Evolutionary conservation across 2,888 invertebrate genomes (phyloP), one percentile per base, ranked within the genome.

Genomic region (Linnaemya tessellans): DNA sequence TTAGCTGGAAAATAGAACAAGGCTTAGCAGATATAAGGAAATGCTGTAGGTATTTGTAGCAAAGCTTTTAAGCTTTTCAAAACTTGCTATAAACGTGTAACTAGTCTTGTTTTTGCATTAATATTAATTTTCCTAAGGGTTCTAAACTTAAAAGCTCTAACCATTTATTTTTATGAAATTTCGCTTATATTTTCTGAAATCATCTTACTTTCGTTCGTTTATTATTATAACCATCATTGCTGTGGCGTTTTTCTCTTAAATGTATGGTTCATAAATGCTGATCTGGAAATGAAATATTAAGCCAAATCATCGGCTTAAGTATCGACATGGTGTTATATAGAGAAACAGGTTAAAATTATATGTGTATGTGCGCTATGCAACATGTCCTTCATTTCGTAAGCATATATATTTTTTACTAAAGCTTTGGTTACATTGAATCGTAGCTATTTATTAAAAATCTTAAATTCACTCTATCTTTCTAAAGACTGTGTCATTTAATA

Each of bases 191-290:
- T n/a, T 60, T 49, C 49, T 67, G 18, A 10, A 46, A 38, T 64
- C 67, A 67, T 77, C n/a, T 43, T 56, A 46, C 62, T 4, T 54
- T 18, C 51, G 68, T 54, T 43, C 35, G n/a, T 38, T 15, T 25
- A 20, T 56, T 22, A 73, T 67, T 38, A 13, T 73, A 46, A 49
- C 30, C 62, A 71, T 67, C 35, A 62, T 68, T 43, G 67, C 81
- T 75, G 68, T 81, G 60, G 62, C 62, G 22, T 67, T 58, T 49
- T 30, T 35, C 41, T 43, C 20, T 46, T 41, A 51, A 74, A 75
- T 73, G 65, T 80, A 67, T 81, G 81, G 68, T 54, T 80, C 74
- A 41, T 38, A 79, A 43, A 8, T 18, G 25, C n/a, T 58, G 22
- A 25, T 30, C 22, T 54, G 15, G 20, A 43, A 60, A 3, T 5